Percentiles rank a stretch among this genome's conserved stretches.
Conservation (phyloP, 2,888 invertebrate species). For the Chaetoderma sp. region DNA sequence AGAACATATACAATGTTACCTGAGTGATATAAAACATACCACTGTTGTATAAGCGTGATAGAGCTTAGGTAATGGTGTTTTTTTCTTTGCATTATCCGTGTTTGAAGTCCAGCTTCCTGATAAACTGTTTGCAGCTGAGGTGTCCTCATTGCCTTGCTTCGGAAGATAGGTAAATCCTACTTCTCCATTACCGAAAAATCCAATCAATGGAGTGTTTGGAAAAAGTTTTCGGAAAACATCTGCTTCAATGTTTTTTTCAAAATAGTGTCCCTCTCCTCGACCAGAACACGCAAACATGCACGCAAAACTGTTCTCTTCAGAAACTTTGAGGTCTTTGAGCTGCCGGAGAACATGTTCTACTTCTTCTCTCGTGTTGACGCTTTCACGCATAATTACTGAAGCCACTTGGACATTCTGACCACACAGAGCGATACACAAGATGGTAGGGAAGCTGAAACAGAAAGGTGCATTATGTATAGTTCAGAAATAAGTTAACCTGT, state of each 20-base stretch:
- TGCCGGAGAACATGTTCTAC: constrained; percentile 43
- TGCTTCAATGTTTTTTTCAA: constrained; percentile 67
- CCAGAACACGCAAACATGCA: constrained; percentile 71
- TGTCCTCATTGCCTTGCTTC: too few relatives aligned
- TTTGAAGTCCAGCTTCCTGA: neutral
- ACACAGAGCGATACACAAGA: constrained; percentile 46
- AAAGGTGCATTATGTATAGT: too few relatives aligned
- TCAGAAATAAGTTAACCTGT: too few relatives aligned
- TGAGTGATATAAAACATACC: constrained; percentile 49
- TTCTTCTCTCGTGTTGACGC: constrained; percentile 32
- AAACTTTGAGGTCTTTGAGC: constrained; percentile 45
- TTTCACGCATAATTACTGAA: constrained; percentile 45
- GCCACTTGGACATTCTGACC: constrained; percentile 47
- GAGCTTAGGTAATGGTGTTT: constrained; percentile 38
- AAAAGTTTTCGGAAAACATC: constrained; percentile 67
- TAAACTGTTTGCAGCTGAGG: too few relatives aligned
- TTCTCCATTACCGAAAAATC: constrained; percentile 71
- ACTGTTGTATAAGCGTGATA: constrained; percentile 58
- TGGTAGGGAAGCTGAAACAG: constrained; percentile 31
- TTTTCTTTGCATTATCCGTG: neutral
- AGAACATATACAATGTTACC: too few relatives aligned
- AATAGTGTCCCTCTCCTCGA: constrained; percentile 61
- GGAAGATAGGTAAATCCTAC: constrained; percentile 64
- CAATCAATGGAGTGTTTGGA: constrained; percentile 70
- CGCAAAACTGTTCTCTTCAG: constrained; percentile 56